Evolutionary conservation across 2,888 invertebrate genomes (phyloP).

Genomic region (Sisyra terminalis): DNA sequence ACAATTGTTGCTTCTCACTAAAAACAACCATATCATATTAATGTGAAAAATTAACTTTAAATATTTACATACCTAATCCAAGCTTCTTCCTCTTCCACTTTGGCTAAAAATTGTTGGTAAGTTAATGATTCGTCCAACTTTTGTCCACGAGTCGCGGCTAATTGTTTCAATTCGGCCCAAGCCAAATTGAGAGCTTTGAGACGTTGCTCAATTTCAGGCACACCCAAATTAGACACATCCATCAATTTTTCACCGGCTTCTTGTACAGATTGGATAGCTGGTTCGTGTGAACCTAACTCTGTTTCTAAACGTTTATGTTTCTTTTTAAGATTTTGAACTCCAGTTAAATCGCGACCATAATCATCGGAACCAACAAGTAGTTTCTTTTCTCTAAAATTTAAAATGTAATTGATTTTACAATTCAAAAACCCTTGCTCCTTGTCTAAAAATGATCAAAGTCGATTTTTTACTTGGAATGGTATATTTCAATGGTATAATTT

Average conservation of each 20-base stretch:
- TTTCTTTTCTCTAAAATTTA: constrained; percentile 70
- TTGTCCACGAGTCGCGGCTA: constrained; percentile 76
- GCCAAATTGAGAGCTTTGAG: constrained; percentile 73
- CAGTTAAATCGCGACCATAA: constrained; percentile 94
- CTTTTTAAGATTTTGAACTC: constrained; percentile 95
- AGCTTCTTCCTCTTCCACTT: constrained; percentile 96
- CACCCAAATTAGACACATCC: constrained; percentile 84
- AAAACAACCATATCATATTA: constrained; percentile 5
- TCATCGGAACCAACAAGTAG: constrained; percentile 93
- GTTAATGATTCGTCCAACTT: constrained; percentile 93
- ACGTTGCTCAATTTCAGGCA: constrained; percentile 80
- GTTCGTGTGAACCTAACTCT: constrained; percentile 93
- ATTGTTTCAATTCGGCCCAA: constrained; percentile 84
- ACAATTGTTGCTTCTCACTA: constrained; percentile 85
- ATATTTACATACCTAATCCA: constrained; percentile 59
- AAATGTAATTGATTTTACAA: constrained; percentile 4
- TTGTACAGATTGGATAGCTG: constrained; percentile 86
- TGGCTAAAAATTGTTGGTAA: constrained; percentile 94
- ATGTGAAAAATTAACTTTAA: not conserved
- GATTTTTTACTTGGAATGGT: too few species aligned
- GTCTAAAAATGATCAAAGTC: too few species aligned
- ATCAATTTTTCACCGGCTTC: constrained; percentile 83
- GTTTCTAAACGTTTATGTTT: constrained; percentile 99
- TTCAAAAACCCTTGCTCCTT: too few species aligned
- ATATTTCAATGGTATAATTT: too few species aligned